phyloP scores from a whole-genome alignment of 2,797 vertebrate genomes.

The Alcedo atthis region DNA sequence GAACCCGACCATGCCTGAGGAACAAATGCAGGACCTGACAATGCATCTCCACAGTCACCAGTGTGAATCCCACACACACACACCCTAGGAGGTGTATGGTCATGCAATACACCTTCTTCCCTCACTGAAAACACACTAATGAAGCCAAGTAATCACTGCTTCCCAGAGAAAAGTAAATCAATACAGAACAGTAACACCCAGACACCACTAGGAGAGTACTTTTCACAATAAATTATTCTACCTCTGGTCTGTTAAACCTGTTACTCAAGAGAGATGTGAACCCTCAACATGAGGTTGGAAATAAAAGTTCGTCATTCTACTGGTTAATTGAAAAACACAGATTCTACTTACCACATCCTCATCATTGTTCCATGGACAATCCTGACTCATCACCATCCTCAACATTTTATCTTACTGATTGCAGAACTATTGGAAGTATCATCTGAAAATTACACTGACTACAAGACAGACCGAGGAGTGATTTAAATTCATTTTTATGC shows the following conservation, averaged over 20 bases:
- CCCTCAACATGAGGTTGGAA: background rate
- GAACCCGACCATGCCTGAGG: background rate
- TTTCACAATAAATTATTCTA: background rate
- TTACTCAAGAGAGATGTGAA: background rate
- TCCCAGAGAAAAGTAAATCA: background rate
- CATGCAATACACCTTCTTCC: background rate
- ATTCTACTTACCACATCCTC: background rate
- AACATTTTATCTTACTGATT: background rate
- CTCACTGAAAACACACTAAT: background rate
- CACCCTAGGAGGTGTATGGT: background rate
- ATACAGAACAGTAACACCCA: background rate
- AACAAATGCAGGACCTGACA: background rate
- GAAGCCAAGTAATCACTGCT: background rate
- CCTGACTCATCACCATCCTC: fast-evolving
- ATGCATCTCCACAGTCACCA: background rate
- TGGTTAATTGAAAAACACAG: background rate
- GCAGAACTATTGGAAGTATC: background rate
- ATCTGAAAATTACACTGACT: background rate
- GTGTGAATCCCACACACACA: background rate
- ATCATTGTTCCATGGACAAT: background rate
- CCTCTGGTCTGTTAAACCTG: background rate
- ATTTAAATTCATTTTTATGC: background rate
- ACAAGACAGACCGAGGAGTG: background rate
- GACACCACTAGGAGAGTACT: background rate
- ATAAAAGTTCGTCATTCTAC: background rate